Conservation (phyloP, 2,113 vertebrate species). For the Vidua macroura region DNA sequence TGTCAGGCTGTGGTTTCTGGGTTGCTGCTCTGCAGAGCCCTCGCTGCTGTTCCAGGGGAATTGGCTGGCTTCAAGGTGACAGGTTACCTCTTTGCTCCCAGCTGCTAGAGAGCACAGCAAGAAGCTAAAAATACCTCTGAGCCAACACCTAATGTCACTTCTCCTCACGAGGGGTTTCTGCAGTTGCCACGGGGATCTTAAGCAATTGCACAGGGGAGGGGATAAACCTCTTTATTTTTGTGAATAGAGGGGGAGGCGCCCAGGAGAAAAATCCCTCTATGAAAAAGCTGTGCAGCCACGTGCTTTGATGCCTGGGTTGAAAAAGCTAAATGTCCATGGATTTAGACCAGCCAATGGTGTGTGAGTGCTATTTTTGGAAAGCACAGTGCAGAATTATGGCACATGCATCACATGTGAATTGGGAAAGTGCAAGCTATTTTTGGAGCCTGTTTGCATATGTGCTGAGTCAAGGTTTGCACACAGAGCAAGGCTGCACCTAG, state of each 20-base stretch:
- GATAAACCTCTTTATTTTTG: conserved; percentile 11
- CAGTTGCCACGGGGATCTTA: background rate
- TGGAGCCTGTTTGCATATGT: conserved; percentile 53
- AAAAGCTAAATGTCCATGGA: conserved; percentile 9
- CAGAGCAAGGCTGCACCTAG: background rate
- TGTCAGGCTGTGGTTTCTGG: background rate
- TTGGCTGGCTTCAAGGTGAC: background rate
- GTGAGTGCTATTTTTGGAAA: conserved; percentile 43
- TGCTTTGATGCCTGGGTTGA: conserved; percentile 4
- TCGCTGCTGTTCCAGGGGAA: background rate
- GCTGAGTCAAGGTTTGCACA: conserved; percentile 61
- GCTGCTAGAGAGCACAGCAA: background rate
- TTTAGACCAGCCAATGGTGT: conserved; percentile 18
- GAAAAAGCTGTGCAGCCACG: background rate
- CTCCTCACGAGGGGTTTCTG: background rate
- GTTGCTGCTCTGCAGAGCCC: conserved; percentile 5
- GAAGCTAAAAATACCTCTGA: conserved; percentile 40
- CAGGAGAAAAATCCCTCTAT: background rate
- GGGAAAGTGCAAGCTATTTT: conserved; percentile 50
- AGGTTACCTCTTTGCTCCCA: background rate
- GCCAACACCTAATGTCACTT: background rate
- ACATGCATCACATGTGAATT: conserved; percentile 55
- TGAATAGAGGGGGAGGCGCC: background rate
- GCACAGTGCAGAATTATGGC: conserved; percentile 29
- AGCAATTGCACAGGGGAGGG: background rate